Evolutionary conservation across 2,113 vertebrate genomes (phyloP).

Genomic region (Triplophysa dalaica): DNA sequence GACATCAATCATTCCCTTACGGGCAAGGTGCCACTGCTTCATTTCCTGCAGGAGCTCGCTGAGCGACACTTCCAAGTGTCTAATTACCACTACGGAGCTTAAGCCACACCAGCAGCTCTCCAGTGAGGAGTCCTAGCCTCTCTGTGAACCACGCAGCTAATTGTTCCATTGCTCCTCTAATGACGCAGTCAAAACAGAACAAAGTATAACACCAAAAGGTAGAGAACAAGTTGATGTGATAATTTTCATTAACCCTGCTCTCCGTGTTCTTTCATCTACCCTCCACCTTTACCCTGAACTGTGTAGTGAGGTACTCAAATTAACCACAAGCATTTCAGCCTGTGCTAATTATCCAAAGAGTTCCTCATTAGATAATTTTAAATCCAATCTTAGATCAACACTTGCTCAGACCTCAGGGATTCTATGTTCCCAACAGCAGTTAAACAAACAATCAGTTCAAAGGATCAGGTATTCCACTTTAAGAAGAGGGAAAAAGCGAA

Average conservation of each 20-base stretch:
- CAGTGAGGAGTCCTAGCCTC: constrained; percentile 71
- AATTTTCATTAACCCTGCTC: constrained; percentile 79
- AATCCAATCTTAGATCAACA: constrained; percentile 79
- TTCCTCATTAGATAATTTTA: constrained; percentile 81
- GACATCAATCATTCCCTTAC: constrained; percentile 76
- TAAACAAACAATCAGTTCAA: constrained; percentile 80
- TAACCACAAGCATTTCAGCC: constrained; percentile 77
- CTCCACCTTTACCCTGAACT: constrained; percentile 53
- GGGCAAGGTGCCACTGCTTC: constrained; percentile 76
- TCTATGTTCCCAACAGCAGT: constrained; percentile 75
- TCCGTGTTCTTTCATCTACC: constrained; percentile 50
- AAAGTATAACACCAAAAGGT: constrained; percentile 69
- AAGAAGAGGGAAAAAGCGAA: constrained; percentile 61
- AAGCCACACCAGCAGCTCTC: constrained; percentile 58
- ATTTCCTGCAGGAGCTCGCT: constrained; percentile 87
- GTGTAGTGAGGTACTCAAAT: constrained; percentile 74
- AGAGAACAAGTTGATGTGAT: constrained; percentile 71
- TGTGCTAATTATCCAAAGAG: constrained; percentile 73
- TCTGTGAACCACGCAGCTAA: constrained; percentile 73
- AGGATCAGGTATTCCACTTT: constrained; percentile 77
- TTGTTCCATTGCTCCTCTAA: constrained; percentile 83
- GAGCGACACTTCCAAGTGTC: constrained; percentile 83
- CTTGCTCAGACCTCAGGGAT: constrained; percentile 78
- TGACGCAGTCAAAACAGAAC: constrained; percentile 67
- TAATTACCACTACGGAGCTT: constrained; percentile 73